phyloP scores from a whole-genome alignment of 2,113 vertebrate genomes.

The Oenanthe oenanthe region DNA sequence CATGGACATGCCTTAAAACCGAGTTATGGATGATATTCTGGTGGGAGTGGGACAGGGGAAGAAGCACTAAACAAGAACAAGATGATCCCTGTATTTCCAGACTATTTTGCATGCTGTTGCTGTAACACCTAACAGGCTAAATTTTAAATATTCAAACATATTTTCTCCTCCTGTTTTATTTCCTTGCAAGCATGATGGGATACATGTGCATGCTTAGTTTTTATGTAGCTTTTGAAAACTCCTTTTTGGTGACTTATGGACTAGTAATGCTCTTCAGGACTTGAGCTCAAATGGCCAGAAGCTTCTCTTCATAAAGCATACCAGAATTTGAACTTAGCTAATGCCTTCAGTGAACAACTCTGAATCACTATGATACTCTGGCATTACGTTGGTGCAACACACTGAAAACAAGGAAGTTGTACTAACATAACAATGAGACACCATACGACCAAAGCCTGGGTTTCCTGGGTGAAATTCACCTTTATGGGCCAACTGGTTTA shows the following conservation, averaged over 20 bases:
- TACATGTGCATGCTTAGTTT: fast-evolving
- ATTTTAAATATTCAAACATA: neutral
- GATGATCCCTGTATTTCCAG: neutral
- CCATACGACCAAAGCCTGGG: neutral
- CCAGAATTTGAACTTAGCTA: neutral
- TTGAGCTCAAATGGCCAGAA: neutral
- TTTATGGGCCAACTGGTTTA: neutral
- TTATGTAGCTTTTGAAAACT: neutral
- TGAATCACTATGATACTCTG: neutral
- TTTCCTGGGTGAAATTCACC: neutral
- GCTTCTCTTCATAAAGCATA: neutral
- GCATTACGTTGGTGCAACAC: neutral
- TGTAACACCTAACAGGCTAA: neutral
- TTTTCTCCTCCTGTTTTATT: neutral
- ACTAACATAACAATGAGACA: neutral
- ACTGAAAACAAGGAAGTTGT: conserved; percentile 1
- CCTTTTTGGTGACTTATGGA: neutral
- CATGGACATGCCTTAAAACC: neutral
- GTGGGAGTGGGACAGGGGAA: neutral
- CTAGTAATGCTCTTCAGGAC: neutral
- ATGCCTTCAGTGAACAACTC: neutral
- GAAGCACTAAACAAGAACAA: neutral
- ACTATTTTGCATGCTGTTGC: neutral
- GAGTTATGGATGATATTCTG: neutral
- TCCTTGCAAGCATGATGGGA: neutral